These are phyloP conservation scores for Trissolcus basalis DNA, from an alignment of 1,140 invertebrate species.

Conservation along the genomic window DNA sequence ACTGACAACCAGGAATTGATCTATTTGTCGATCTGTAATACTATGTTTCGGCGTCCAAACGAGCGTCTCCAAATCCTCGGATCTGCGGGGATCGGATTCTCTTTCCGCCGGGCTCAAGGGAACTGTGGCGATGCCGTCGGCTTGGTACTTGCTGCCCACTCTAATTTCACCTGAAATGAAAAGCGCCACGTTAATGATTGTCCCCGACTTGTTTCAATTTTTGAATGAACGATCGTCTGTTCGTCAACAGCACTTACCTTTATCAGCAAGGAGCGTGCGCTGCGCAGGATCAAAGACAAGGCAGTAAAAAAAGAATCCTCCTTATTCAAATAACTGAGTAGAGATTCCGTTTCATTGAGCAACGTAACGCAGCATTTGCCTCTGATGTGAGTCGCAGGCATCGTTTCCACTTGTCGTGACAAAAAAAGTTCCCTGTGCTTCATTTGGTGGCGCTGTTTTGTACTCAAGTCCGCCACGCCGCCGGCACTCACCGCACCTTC, in stretches of 20 bases:
- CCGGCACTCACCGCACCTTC: constrained; percentile 74
- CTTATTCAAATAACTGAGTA: constrained; percentile 96
- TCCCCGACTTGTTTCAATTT: too few relatives aligned
- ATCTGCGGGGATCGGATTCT: constrained; percentile 82
- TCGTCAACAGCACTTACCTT: constrained; percentile 81
- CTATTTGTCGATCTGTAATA: constrained; percentile 96
- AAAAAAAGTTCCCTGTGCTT: constrained; percentile 99
- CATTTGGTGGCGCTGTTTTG: constrained; percentile 93
- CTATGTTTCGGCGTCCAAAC: constrained; percentile 95
- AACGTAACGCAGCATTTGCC: constrained; percentile 99
- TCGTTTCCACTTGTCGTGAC: constrained; percentile 97
- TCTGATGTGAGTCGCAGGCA: constrained; percentile 98
- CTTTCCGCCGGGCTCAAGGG: constrained; percentile 79
- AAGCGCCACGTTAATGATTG: not conserved
- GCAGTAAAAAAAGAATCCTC: constrained; percentile 99
- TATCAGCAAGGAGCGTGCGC: constrained; percentile 98
- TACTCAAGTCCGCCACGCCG: constrained; percentile 78
- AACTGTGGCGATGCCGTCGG: constrained; percentile 79
- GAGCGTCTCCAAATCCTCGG: constrained; percentile 91
- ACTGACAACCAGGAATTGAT: constrained; percentile 98
- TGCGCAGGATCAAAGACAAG: constrained; percentile 99
- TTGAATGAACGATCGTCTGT: too few relatives aligned
- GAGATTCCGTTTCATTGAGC: constrained; percentile 97
- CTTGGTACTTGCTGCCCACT: constrained; percentile 97
- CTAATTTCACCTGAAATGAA: constrained; percentile 78